phyloP scores from a whole-genome alignment of 2,113 vertebrate genomes.

The Enhydra lutris region DNA sequence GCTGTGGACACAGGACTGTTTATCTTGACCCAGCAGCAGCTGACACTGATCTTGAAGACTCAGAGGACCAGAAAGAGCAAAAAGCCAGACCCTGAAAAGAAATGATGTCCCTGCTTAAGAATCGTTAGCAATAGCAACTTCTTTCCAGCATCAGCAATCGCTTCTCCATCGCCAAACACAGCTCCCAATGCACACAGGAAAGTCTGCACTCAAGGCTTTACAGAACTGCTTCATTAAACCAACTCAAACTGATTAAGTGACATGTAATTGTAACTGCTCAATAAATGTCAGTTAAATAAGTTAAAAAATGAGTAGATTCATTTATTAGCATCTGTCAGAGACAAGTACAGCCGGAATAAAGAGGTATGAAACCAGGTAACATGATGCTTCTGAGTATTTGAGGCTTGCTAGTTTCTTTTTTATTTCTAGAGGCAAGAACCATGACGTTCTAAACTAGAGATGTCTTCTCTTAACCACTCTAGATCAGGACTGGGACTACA shows the following conservation, averaged over 20 bases:
- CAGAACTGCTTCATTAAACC: neutral
- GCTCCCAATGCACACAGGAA: neutral
- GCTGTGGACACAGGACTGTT: conserved; percentile 48
- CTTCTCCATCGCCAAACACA: neutral
- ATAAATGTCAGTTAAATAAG: neutral
- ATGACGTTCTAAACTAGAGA: neutral
- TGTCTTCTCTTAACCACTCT: neutral
- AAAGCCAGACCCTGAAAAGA: neutral
- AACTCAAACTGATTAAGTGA: neutral
- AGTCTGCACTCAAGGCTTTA: neutral
- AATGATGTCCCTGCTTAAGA: neutral
- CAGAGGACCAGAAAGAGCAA: neutral
- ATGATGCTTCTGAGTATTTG: neutral
- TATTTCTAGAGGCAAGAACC: neutral
- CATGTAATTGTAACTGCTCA: neutral
- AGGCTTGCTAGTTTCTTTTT: neutral
- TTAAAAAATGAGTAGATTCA: neutral
- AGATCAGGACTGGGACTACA: neutral
- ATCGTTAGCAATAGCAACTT: neutral
- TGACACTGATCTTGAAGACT: conserved; percentile 17
- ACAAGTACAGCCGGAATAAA: neutral
- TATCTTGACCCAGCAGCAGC: conserved; percentile 29
- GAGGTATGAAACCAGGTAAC: neutral
- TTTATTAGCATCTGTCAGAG: neutral
- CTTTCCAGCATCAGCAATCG: neutral